Percentiles rank a stretch among this genome's conserved stretches.
Evolutionary conservation across 2,113 vertebrate genomes (phyloP).

Genomic region (Actenoides hombroni): DNA sequence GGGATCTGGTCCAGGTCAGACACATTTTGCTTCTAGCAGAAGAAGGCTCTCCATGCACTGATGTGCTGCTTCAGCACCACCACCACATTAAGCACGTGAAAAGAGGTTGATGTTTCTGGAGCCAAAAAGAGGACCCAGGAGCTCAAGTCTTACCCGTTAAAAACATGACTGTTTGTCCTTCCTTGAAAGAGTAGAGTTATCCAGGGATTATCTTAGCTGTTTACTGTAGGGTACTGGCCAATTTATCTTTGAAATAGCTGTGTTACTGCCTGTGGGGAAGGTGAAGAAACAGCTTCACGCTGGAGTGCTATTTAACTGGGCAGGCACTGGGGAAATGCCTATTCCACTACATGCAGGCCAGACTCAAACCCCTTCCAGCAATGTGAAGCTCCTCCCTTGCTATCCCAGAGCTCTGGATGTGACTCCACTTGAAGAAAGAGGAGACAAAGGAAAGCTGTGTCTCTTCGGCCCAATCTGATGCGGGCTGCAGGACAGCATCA

Average conservation of each 20-base stretch:
- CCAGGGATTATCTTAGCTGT: conserved; percentile 31
- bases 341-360: not conserved
- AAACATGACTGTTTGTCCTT: conserved; percentile 55
- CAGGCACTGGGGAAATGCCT: conserved; percentile 2
- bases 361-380: not conserved
- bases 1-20: not conserved
- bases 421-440: not conserved
- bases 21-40: not conserved
- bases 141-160: conserved; percentile 18
- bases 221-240: not conserved
- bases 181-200: conserved; percentile 5
- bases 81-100: not conserved
- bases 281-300: not conserved
- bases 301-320: not conserved
- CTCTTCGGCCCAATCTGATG: not conserved
- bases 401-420: not conserved
- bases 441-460: not conserved
- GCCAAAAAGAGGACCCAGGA: conserved; percentile 41
- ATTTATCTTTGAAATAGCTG: conserved; percentile 33
- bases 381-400: not conserved
- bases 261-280: conserved; percentile 2
- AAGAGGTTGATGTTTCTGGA: conserved; percentile 1
- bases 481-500: not conserved
- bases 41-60: not conserved
- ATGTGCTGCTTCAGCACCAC: not conserved